These are phyloP conservation scores for Dysidea cf. avara DNA, from an alignment of 37 sponge, comb jelly and placozoan species.

Conservation along the genomic window DNA sequence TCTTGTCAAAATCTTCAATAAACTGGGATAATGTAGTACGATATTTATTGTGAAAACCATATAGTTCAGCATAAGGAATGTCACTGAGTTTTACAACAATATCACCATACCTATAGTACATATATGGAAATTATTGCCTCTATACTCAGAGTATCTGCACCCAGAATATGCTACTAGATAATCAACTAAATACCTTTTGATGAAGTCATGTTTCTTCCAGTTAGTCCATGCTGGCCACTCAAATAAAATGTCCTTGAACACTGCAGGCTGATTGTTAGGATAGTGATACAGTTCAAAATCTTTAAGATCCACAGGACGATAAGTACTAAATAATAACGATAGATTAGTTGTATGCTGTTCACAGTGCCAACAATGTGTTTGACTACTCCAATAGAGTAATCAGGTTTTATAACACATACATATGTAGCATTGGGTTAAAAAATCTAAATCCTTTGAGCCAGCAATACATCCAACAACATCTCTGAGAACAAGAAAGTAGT, in stretches of 20 bases:
- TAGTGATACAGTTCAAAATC: neutral
- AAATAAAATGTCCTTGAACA: conserved; percentile 10
- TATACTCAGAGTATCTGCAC: no score
- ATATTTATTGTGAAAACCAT: neutral
- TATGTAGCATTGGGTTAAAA: no score
- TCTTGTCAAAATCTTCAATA: conserved; percentile 5
- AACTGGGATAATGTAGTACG: conserved; percentile 27
- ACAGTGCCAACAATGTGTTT: no score
- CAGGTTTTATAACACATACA: no score
- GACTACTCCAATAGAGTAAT: no score
- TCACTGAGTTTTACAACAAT: conserved; percentile 7
- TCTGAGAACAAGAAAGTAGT: no score
- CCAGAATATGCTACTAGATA: no score
- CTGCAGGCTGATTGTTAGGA: conserved; percentile 1
- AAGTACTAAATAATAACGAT: no score
- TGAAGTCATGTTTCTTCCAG: conserved; percentile 15
- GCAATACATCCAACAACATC: no score
- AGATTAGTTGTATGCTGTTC: no score
- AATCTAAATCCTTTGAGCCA: no score
- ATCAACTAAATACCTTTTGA: conserved; percentile 11
- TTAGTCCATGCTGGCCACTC: conserved; percentile 36
- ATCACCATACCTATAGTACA: conserved; percentile 37
- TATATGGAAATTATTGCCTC: no score
- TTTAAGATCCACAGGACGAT: neutral
- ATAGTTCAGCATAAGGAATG: conserved; percentile 49